Base-by-base conservation (phyloP, 2,888 invertebrate species). In the Saturnia pavonia region DNA sequence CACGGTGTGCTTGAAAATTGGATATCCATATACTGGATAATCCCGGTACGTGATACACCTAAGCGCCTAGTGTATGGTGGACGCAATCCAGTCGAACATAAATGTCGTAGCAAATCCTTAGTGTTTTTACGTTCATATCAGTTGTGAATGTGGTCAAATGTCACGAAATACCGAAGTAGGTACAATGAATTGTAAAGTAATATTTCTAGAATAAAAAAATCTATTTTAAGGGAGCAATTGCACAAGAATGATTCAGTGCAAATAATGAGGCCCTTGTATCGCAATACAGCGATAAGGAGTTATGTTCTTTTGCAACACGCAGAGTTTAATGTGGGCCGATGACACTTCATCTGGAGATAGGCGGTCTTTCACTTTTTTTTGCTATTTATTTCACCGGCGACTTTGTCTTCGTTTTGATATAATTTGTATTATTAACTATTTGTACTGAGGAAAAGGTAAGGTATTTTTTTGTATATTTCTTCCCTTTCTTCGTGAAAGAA, bases 351-450 rank as follows among this genome's bases (percentile, higher is more conserved):
- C 72, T 67, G 65, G 51, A 80, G 83, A 86, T 87, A 86, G 78
- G 80, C 75, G 88, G 84, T 83, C 85, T 77, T 86, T 88, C 83
- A 85, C 88, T 80, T 70, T 72, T 68, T 54, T 65, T 40, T 40
- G 12, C 25, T 25, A 22, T n/a, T 22, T n/a, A n/a, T 9, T 22
- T 54, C 51, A 54, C 54, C 54, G 54, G 7, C 1, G n/a, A 7
- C 22, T 54, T 2, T 54, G n/a, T 54, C 48, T 48, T 48, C 19
- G 7, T 48, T n/a, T 48, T 48, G 7, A 48, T 48, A 19, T 48
- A 48, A 48, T n/a, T n/a, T 8, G 7, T 22, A n/a, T 43, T 43
- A 43, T n/a, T n/a, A n/a, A n/a, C n/a, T n/a, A 43, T 43, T 43
- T 43, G 1, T 43, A 43, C 9, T n/a, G n/a, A n/a, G n/a, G n/a